Percentiles rank a stretch among this genome's conserved stretches.
These are phyloP conservation scores for Diarsia mendica DNA, from an alignment of 2,888 invertebrate genomes.

Conservation along the genomic window DNA sequence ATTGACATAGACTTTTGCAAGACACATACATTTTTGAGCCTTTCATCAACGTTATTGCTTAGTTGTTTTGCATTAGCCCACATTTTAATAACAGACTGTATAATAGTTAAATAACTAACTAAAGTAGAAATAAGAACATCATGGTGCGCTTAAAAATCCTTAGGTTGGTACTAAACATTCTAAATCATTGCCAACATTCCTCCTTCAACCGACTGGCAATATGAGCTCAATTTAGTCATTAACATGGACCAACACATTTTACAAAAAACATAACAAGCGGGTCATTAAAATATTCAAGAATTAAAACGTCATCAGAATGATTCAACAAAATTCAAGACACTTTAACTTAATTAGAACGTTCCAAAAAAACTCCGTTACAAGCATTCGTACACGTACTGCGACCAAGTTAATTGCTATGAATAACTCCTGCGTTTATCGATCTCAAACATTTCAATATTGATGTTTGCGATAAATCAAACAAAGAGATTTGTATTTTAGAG, in stretches of 20 bases:
- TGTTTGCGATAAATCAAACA: no score
- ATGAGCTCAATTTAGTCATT: not conserved
- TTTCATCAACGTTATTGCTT: not conserved
- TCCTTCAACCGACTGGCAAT: not conserved
- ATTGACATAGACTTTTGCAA: not conserved
- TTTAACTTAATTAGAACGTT: conserved; percentile 54
- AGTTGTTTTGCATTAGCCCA: not conserved
- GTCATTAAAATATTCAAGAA: conserved; percentile 20
- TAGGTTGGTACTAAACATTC: not conserved
- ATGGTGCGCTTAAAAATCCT: not conserved
- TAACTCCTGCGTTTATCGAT: conserved; percentile 66
- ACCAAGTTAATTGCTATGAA: conserved; percentile 72
- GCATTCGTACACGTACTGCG: conserved; percentile 58
- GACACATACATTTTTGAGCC: not conserved
- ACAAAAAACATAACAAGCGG: not conserved
- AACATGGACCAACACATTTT: not conserved
- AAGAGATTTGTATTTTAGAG: no score
- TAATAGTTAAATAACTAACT: not conserved
- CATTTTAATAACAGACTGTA: not conserved
- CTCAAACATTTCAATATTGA: conserved; percentile 69
- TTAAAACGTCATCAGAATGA: conserved; percentile 30
- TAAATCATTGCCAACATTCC: not conserved
- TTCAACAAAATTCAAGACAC: conserved; percentile 38
- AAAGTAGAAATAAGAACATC: not conserved
- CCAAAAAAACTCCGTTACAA: conserved; percentile 50